Evolutionary conservation across 2,888 invertebrate genomes (phyloP).

Genomic region (Malthinus seriepunctatus): DNA sequence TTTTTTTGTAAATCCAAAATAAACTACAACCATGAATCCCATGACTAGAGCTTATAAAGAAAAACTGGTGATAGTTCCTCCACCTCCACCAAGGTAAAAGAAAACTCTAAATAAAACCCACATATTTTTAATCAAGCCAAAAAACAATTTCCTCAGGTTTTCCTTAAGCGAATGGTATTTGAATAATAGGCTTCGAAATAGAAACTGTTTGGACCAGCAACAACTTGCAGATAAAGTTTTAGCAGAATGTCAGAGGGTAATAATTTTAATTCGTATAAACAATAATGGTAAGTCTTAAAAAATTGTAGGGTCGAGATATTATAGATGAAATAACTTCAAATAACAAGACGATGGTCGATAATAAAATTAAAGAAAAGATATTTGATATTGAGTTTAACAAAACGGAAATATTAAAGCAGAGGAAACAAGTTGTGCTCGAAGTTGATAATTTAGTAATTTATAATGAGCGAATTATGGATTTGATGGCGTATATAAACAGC

Average conservation of each 20-base stretch:
- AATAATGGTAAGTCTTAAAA: no score
- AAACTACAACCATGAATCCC: no score
- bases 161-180: constrained; percentile 76
- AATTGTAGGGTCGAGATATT: constrained; percentile 65
- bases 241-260: constrained; percentile 59
- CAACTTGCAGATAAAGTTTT: constrained; percentile 79
- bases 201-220: constrained; percentile 80
- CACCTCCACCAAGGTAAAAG: constrained; percentile 54
- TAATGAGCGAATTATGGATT: constrained; percentile 75
- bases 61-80: constrained; percentile 55
- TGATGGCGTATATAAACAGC: constrained; percentile 69
- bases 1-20: no score
- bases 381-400: constrained; percentile 81
- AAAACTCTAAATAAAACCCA: background rate
- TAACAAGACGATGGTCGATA: constrained; percentile 78
- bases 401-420: constrained; percentile 74
- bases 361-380: constrained; percentile 77
- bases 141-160: constrained; percentile 52
- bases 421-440: constrained; percentile 76
- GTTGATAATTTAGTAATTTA: constrained; percentile 78
- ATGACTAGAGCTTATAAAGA: no score
- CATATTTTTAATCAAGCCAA: background rate
- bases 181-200: constrained; percentile 68
- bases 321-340: constrained; percentile 70
- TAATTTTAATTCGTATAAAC: no score